phyloP scores from a whole-genome alignment of 1,140 invertebrate genomes.

The Drosophila kanapiae region DNA sequence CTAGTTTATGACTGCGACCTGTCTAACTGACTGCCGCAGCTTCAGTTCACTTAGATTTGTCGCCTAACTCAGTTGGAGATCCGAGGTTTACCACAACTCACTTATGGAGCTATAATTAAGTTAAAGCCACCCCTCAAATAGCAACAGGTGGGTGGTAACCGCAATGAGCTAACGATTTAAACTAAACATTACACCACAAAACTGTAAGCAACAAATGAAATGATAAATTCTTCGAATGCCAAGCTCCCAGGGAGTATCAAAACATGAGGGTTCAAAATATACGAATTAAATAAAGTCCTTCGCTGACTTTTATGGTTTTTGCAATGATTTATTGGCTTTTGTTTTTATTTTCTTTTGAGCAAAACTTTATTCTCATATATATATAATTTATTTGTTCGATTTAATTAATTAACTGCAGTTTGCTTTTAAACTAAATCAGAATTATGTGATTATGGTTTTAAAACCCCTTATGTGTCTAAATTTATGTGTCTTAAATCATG shows the following conservation, averaged over 20 bases:
- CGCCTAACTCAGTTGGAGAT: constrained; percentile 24
- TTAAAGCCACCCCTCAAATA: constrained; percentile 3
- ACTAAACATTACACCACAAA: constrained; percentile 6
- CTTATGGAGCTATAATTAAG: constrained; percentile 62
- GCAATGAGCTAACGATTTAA: background rate
- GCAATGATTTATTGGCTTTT: background rate
- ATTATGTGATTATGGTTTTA: too few relatives aligned
- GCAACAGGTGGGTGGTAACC: constrained; percentile 54
- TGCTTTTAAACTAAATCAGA: too few relatives aligned
- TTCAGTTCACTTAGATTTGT: constrained; percentile 19
- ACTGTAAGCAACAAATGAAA: constrained; percentile 51
- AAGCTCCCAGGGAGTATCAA: background rate
- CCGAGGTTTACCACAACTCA: constrained; percentile 60
- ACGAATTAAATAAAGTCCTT: background rate
- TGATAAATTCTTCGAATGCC: constrained; percentile 56
- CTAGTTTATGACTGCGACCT: constrained; percentile 58
- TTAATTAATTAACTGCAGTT: too few relatives aligned
- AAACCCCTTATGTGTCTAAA: too few relatives aligned
- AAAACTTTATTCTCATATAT: background rate
- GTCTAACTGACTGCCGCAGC: constrained; percentile 30
- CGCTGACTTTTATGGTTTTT: background rate
- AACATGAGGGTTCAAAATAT: background rate
- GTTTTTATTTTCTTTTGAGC: background rate
- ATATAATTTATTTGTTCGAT: too few relatives aligned
- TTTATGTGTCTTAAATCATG: too few relatives aligned